Conservation (phyloP, 2,113 vertebrate species). For the Scophthalmus maximus region DNA sequence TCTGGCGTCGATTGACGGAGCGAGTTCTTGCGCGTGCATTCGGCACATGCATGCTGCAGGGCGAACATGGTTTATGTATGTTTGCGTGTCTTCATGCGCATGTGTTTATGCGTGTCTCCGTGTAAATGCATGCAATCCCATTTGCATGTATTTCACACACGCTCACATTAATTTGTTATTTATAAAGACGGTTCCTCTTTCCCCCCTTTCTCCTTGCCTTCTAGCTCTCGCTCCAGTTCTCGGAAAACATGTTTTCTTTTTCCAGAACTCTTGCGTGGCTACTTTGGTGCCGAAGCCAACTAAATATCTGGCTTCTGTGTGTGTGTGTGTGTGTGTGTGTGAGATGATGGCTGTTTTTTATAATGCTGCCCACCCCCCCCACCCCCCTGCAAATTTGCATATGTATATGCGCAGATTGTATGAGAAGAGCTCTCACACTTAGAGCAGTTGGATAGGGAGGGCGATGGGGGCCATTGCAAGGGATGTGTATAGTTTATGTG, state of each 20-base stretch:
- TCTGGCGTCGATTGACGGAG: slow-evolving; percentile 48
- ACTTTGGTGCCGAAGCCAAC: slow-evolving; percentile 59
- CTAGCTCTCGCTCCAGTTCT: slow-evolving; percentile 59
- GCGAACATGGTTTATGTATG: slow-evolving; percentile 72
- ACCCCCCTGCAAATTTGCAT: slow-evolving; percentile 80
- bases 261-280: slow-evolving; percentile 57
- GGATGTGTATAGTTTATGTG: slow-evolving; percentile 66
- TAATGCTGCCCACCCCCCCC: too few relatives aligned
- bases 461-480: slow-evolving; percentile 63
- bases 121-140: slow-evolving; percentile 70
- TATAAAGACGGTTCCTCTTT: slow-evolving; percentile 69
- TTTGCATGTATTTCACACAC: slow-evolving; percentile 80
- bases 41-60: slow-evolving; percentile 65
- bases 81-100: slow-evolving; percentile 52
- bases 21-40: slow-evolving; percentile 45
- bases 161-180: slow-evolving; percentile 74
- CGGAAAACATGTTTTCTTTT: slow-evolving; percentile 61
- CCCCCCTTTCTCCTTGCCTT: slow-evolving; percentile 52
- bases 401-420: slow-evolving; percentile 83
- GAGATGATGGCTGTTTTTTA: slow-evolving; percentile 74
- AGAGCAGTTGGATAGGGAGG: slow-evolving; percentile 72
- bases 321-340: slow-evolving; percentile 38
- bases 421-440: slow-evolving; percentile 81
- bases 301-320: slow-evolving; percentile 48
- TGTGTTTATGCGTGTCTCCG: slow-evolving; percentile 40